Evolutionary conservation across 2,888 invertebrate genomes (phyloP).

Genomic region (Sinelater perroti): DNA sequence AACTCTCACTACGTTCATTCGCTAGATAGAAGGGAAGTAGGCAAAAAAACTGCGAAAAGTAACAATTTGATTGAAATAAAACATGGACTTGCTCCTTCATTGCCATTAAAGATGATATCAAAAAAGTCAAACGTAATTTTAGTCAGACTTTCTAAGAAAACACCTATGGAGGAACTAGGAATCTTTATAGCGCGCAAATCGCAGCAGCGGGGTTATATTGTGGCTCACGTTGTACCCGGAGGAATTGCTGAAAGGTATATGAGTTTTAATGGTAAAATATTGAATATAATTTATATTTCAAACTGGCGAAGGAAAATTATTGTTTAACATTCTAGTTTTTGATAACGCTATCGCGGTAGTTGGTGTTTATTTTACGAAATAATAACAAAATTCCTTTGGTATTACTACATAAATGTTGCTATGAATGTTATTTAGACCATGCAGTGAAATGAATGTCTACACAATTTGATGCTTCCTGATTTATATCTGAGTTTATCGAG

Average conservation of each 20-base stretch:
- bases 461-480: no score
- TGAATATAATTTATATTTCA: no score
- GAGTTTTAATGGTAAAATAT: no score
- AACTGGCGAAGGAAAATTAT: no score
- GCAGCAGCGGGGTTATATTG: slow-evolving; percentile 71
- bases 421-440: no score
- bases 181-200: slow-evolving; percentile 77
- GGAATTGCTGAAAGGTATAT: slow-evolving; percentile 75
- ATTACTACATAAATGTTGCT: no score
- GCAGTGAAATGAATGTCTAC: no score
- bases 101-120: slow-evolving; percentile 33
- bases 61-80: slow-evolving; percentile 50
- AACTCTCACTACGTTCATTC: slow-evolving; percentile 64
- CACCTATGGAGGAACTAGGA: slow-evolving; percentile 71
- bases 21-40: slow-evolving; percentile 65
- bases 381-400: no score
- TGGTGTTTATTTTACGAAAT: no score
- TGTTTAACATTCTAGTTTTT: no score
- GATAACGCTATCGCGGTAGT: no score
- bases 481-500: neutral
- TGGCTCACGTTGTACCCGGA: slow-evolving; percentile 75
- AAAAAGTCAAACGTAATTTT: slow-evolving; percentile 42
- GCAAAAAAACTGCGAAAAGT: slow-evolving; percentile 18
- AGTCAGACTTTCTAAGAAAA: slow-evolving; percentile 65
- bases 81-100: slow-evolving; percentile 47